Evolutionary conservation across 2,113 vertebrate species (phyloP).

Genomic region (Promerops cafer): DNA sequence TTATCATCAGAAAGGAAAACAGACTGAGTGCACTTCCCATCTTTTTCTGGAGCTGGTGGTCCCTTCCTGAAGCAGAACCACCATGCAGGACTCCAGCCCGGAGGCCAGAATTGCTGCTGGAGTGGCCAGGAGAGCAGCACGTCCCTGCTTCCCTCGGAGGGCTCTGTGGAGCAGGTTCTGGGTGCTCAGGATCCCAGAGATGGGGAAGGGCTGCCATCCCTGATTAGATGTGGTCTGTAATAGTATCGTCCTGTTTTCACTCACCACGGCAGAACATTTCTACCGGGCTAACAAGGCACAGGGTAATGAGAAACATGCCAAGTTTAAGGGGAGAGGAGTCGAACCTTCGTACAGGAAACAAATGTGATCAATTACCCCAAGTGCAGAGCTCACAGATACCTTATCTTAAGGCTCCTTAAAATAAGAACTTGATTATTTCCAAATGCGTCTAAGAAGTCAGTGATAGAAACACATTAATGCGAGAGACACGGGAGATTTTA

Average conservation of each 20-base stretch:
- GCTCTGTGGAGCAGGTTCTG: neutral
- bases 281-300: slow-evolving; percentile 74
- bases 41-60: neutral
- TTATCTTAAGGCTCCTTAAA: slow-evolving; percentile 91
- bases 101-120: neutral
- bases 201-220: slow-evolving; percentile 57
- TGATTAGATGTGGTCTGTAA: slow-evolving; percentile 70
- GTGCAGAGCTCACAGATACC: slow-evolving; percentile 86
- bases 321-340: slow-evolving; percentile 78
- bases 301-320: slow-evolving; percentile 84
- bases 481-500: slow-evolving; percentile 67
- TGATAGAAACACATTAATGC: slow-evolving; percentile 65
- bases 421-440: slow-evolving; percentile 94
- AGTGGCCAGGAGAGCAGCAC: neutral
- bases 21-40: neutral
- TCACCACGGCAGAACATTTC: slow-evolving; percentile 73
- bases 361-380: slow-evolving; percentile 94
- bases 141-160: neutral
- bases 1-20: neutral
- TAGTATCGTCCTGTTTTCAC: slow-evolving; percentile 73
- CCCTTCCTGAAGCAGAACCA: neutral
- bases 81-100: neutral
- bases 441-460: slow-evolving; percentile 81
- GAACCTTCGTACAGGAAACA: slow-evolving; percentile 83
- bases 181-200: neutral